phyloP scores from a whole-genome alignment of 92 coral and sea anemone species.

The Epizoanthus illoricatus region DNA sequence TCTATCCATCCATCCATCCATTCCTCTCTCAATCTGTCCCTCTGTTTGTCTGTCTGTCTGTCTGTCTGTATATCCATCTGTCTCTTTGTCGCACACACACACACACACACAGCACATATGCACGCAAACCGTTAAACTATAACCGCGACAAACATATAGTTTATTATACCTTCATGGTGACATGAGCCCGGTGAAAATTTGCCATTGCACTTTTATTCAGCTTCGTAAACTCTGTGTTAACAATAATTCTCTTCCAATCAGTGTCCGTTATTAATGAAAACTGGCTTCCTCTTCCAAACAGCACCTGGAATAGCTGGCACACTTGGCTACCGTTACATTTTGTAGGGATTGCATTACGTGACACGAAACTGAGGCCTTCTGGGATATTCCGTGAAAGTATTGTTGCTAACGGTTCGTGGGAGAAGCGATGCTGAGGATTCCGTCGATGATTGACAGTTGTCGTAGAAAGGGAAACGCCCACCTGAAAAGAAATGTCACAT shows the following conservation, averaged over 20 bases:
- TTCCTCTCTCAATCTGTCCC: no score
- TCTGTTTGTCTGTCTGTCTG: no score
- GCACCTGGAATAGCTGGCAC: conserved; percentile 69
- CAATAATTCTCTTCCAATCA: conserved; percentile 29
- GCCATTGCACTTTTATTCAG: conserved; percentile 32
- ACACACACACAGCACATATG: background rate
- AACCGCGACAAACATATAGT: no score
- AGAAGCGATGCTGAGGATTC: conserved; percentile 56
- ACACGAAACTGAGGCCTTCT: conserved; percentile 70
- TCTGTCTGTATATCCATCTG: no score
- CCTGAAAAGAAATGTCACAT: conserved; percentile 41
- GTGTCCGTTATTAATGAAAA: conserved; percentile 42
- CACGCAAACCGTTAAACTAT: background rate
- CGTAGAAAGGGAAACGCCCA: conserved; percentile 85
- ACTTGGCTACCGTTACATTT: conserved; percentile 53
- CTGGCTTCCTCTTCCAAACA: conserved; percentile 72
- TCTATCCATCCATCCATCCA: background rate
- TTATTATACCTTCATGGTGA: conserved; percentile 42
- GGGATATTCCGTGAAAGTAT: conserved; percentile 69
- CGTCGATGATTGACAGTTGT: conserved; percentile 40
- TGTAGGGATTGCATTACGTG: conserved; percentile 53
- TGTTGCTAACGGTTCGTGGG: conserved; percentile 67
- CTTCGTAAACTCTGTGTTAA: conserved; percentile 44
- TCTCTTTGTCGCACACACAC: no score
- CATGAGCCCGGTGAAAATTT: conserved; percentile 36